Conservation (phyloP, 2,113 vertebrate species). For the Elachura formosa region DNA sequence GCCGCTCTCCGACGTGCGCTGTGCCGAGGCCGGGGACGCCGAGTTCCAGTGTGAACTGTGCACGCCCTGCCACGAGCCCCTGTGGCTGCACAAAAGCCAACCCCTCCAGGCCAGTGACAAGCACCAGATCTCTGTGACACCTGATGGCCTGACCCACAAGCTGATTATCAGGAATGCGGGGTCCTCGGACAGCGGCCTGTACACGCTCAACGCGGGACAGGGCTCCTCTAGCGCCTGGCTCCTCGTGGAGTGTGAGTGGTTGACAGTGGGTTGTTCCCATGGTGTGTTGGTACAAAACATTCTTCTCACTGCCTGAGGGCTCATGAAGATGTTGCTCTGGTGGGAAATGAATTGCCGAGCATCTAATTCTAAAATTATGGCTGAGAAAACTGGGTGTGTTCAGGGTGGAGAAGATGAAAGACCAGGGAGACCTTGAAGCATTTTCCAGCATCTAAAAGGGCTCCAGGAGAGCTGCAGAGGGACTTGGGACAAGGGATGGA, state of each 20-base stretch:
- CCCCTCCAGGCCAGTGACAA: slow-evolving; percentile 67
- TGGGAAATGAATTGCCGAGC: background rate
- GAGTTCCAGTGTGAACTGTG: slow-evolving; percentile 78
- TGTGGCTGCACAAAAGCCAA: slow-evolving; percentile 75
- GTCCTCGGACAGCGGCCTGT: slow-evolving; percentile 78
- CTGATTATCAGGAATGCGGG: slow-evolving; percentile 71
- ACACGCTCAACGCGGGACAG: slow-evolving; percentile 72
- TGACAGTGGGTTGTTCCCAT: background rate
- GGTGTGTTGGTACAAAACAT: background rate
- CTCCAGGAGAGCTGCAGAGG: background rate
- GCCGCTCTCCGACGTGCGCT: slow-evolving; percentile 67
- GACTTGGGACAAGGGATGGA: background rate
- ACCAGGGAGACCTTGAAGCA: too few species aligned
- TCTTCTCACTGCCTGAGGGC: background rate
- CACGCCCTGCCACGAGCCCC: slow-evolving; percentile 60
- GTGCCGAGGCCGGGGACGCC: slow-evolving; percentile 66
- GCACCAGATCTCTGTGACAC: slow-evolving; percentile 67
- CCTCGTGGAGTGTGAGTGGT: slow-evolving; percentile 77
- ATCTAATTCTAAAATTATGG: background rate
- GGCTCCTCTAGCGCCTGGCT: slow-evolving; percentile 81
- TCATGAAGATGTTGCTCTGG: background rate
- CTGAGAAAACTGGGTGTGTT: background rate
- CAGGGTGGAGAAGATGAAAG: background rate
- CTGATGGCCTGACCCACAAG: slow-evolving; percentile 78
- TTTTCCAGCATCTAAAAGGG: background rate